phyloP scores from a whole-genome alignment of 2,888 invertebrate genomes.

The Diogma glabrata region DNA sequence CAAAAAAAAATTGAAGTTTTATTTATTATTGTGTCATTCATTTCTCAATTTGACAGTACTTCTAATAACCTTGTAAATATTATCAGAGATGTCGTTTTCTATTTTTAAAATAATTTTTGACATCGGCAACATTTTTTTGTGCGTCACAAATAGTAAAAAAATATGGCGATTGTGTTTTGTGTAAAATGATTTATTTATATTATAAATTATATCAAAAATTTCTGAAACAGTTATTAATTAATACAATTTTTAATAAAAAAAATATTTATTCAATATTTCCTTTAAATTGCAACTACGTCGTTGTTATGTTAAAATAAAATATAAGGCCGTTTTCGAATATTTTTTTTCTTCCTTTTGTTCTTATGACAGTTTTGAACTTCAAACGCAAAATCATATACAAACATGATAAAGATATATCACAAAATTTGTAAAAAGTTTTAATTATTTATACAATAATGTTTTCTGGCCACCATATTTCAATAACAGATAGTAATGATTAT shows the following conservation, averaged over 20 bases:
- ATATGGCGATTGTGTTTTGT: background rate
- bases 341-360: background rate
- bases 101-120: no score
- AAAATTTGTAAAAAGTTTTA: no score
- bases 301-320: slow-evolving; percentile 1
- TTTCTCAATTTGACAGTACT: no score
- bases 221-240: background rate
- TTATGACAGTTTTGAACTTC: slow-evolving; percentile 9
- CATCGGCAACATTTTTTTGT: slow-evolving; percentile 6
- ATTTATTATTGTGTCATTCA: no score
- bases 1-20: no score
- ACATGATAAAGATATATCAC: slow-evolving; percentile 1
- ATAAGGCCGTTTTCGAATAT: slow-evolving; percentile 1
- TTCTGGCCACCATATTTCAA: slow-evolving; percentile 18
- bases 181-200: background rate
- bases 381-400: slow-evolving; percentile 4
- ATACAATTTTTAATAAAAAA: background rate
- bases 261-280: no score
- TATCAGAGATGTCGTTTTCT: no score
- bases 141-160: slow-evolving; percentile 4
- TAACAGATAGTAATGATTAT: slow-evolving; percentile 28
- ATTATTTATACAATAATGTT: no score
- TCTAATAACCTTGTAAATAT: no score
- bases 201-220: background rate
- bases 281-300: no score